Percentiles rank a stretch among this genome's conserved stretches.
These are phyloP conservation scores for Pseudorectes ferrugineus DNA, from an alignment of 2,113 vertebrate genomes.

Conservation along the genomic window DNA sequence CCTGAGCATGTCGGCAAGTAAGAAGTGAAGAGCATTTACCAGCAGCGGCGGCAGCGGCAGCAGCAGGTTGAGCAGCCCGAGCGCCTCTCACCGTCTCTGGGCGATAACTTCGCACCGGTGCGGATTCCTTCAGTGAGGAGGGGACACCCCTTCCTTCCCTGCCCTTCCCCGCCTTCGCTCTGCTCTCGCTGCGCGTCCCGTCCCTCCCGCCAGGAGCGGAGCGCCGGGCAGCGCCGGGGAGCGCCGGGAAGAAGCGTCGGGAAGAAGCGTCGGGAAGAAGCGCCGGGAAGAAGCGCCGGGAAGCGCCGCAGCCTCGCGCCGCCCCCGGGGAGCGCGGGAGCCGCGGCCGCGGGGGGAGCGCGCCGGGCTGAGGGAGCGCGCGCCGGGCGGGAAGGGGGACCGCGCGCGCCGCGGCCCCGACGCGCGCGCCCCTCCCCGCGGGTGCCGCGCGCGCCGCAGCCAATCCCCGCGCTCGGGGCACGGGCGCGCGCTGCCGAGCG, in stretches of 20 bases:
- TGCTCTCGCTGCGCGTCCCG: not conserved
- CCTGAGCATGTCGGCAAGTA: constrained; percentile 54
- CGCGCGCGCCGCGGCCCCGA: no score
- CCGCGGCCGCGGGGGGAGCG: not conserved
- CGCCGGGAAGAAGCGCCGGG: not conserved
- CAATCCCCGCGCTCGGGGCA: no score
- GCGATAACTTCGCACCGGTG: constrained; percentile 72
- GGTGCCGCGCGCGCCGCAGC: no score
- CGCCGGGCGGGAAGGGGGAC: not conserved
- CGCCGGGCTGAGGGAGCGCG: not conserved
- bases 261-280: not conserved
- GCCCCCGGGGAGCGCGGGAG: not conserved
- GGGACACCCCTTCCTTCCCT: constrained; percentile 37
- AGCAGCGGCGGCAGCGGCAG: constrained; percentile 19
- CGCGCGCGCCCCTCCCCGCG: no score
- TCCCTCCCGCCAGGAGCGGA: constrained; percentile 41
- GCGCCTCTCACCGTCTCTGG: constrained; percentile 72
- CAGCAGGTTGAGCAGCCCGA: constrained; percentile 69
- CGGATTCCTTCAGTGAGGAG: constrained; percentile 73
- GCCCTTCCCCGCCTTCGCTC: not conserved
- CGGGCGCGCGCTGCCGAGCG: no score
- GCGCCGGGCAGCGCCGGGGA: not conserved
- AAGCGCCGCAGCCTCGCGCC: not conserved
- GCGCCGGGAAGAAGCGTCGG: not conserved
- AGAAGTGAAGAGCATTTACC: constrained; percentile 76